These are phyloP conservation scores for Strongylocentrotus purpuratus DNA, from an alignment of 35 echinoderm and acorn worm species.

Conservation along the genomic window DNA sequence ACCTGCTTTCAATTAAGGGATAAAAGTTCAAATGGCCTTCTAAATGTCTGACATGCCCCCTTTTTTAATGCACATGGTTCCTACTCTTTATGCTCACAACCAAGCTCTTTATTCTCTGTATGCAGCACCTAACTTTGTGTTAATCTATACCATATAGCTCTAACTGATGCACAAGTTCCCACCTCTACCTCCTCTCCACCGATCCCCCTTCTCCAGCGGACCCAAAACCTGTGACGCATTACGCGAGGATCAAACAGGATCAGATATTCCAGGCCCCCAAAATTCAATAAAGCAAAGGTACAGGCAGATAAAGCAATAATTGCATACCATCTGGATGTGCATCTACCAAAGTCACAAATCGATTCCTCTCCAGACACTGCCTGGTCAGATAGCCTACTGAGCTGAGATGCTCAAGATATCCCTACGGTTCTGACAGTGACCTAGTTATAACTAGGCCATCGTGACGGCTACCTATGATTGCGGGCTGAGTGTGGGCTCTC, in stretches of 20 bases:
- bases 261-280: background rate
- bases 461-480: background rate
- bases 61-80: background rate
- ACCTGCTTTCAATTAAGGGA: background rate
- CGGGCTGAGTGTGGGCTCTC: background rate
- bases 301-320: background rate
- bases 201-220: background rate
- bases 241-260: background rate
- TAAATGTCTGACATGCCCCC: background rate
- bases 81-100: background rate
- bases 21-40: background rate
- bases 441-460: conserved; percentile 28
- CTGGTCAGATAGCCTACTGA: background rate
- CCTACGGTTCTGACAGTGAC: conserved; percentile 21
- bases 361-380: background rate
- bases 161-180: background rate
- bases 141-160: too few relatives aligned
- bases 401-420: background rate
- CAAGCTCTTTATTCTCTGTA: background rate
- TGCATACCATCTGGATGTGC: background rate
- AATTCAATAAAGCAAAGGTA: conserved; percentile 13
- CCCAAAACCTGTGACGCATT: background rate
- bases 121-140: background rate
- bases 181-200: background rate
- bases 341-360: background rate